Evolutionary conservation across 2,888 invertebrate species (phyloP).

Genomic region (Cerastoderma edule): DNA sequence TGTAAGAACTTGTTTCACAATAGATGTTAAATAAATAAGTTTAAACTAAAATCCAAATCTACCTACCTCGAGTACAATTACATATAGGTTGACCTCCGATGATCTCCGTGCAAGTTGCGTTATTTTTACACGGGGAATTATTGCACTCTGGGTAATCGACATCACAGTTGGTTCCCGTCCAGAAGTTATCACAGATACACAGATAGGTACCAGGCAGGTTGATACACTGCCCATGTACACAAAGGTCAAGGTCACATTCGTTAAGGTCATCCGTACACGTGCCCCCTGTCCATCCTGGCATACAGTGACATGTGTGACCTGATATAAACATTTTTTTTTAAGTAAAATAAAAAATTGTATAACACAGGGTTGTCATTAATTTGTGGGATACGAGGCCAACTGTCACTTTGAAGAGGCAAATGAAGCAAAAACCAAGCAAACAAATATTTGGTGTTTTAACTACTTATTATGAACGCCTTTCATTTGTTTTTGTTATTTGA

Average conservation of each 20-base stretch:
- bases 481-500: too few species aligned
- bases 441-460: too few species aligned
- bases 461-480: too few species aligned
- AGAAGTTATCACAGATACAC: constrained; percentile 88
- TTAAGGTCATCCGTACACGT: constrained; percentile 67
- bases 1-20: too few species aligned
- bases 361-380: constrained; percentile 4
- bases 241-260: constrained; percentile 63
- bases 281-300: constrained; percentile 67
- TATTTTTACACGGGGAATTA: constrained; percentile 62
- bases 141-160: constrained; percentile 67
- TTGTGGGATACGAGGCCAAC: too few species aligned
- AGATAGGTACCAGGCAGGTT: constrained; percentile 92
- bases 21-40: too few species aligned
- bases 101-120: constrained; percentile 79
- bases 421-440: too few species aligned
- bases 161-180: constrained; percentile 74
- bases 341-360: not conserved
- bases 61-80: constrained; percentile 53
- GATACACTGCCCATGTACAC: constrained; percentile 87
- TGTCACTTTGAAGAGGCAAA: too few species aligned
- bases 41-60: too few species aligned
- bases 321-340: constrained; percentile 44
- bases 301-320: constrained; percentile 73
- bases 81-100: constrained; percentile 56